A percentile compares a stretch with the other conserved stretches of the same genome.
Evolutionary conservation across 2,113 vertebrate genomes (phyloP).

Genomic region (Pelecanus crispus): DNA sequence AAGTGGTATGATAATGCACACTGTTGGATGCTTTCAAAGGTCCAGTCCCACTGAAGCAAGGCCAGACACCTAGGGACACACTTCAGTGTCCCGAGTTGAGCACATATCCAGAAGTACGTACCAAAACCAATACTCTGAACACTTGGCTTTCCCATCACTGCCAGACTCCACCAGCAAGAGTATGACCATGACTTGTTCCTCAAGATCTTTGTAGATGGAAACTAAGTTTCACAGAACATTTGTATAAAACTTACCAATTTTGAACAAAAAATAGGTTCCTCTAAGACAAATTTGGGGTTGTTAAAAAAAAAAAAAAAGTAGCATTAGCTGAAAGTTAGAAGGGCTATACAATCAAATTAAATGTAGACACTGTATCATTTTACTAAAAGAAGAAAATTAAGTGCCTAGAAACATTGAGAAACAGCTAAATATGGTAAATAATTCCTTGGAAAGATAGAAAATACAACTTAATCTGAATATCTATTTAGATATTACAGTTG

Average conservation of each 20-base stretch:
- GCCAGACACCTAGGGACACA: neutral
- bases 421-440: neutral
- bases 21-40: neutral
- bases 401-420: neutral
- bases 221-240: neutral
- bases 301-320: neutral
- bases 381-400: neutral
- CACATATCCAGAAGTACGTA: neutral
- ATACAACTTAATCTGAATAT: neutral
- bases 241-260: neutral
- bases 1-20: neutral
- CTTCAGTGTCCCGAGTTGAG: neutral
- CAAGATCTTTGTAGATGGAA: neutral
- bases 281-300: neutral
- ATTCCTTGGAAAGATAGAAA: neutral
- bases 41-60: neutral
- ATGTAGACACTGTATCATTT: neutral
- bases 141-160: neutral
- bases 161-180: neutral
- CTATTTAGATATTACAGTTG: neutral
- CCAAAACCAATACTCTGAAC: neutral
- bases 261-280: neutral
- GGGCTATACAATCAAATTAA: neutral
- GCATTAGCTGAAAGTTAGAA: neutral
- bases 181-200: neutral